Evolutionary conservation across 1,140 invertebrate species (phyloP).

Genomic region (Parasteatoda tepidariorum): DNA sequence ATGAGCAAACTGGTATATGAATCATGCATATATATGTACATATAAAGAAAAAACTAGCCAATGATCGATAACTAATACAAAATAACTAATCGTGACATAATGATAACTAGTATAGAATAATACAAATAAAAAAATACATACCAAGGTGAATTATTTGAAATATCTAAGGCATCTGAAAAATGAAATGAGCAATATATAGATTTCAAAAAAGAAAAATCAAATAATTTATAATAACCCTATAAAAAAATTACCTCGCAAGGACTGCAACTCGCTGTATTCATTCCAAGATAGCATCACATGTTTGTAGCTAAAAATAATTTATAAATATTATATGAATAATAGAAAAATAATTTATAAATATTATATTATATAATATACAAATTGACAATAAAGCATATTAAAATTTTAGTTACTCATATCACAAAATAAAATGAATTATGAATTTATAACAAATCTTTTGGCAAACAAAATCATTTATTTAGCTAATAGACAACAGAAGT

Average conservation of each 20-base stretch:
- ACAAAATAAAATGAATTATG: too few relatives aligned
- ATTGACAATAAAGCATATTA: too few relatives aligned
- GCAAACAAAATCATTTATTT: too few relatives aligned
- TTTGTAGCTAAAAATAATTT: conserved; percentile 68
- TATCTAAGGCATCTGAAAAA: neutral
- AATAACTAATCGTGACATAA: too few relatives aligned
- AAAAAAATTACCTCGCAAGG: conserved; percentile 22
- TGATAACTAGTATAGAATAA: neutral
- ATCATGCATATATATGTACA: too few relatives aligned
- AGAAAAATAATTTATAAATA: neutral
- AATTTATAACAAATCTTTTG: too few relatives aligned
- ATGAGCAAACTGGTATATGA: too few relatives aligned
- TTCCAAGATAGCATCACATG: conserved; percentile 69
- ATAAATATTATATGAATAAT: neutral
- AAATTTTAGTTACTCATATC: too few relatives aligned
- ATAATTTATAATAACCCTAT: neutral
- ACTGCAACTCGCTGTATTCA: conserved; percentile 69
- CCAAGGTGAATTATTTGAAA: neutral
- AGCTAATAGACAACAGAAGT: too few relatives aligned
- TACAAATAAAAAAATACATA: neutral
- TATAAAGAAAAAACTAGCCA: too few relatives aligned
- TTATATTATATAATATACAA: too few relatives aligned
- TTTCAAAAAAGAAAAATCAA: neutral
- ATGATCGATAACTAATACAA: too few relatives aligned
- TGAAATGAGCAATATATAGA: neutral